Evolutionary conservation across 2,888 invertebrate species (phyloP), one percentile per base, ranked within the genome.

Genomic region (Brachynemurus nebulosus): DNA sequence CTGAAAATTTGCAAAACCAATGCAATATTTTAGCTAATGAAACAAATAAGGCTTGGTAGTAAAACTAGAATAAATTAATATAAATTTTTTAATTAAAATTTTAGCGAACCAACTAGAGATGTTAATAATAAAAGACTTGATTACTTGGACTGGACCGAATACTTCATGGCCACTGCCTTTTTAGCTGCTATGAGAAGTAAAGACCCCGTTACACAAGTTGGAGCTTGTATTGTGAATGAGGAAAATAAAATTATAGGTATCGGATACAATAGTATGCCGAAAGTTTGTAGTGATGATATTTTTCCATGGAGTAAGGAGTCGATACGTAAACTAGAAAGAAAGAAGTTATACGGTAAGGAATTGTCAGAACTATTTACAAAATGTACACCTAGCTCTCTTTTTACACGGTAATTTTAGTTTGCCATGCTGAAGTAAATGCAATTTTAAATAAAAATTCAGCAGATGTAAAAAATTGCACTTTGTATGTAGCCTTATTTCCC

Each of bases 401-500:
- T 7, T 23, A 23, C 9, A 23, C 9, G 6, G 6, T 23, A 7
- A 6, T 71, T 71, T 48, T 64, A 90, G 97, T 98, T 1, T 95
- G 95, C 51, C 97, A 98, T 66, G 97, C 97, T 2, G 97, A 98
- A 70, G 76, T 95, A 68, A 98, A 98, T 68, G 97, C 97, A 1
- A 86, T 98, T 51, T 57, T 96, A 12, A 97, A 97, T 62, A 90
- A 84, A 61, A 92, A 90, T 60, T 71, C 76, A 0, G 70, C 76
- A 0, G 78, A 84, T 65, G 70, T 93, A 1, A 77, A 76, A 52
- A 75, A 78, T 50, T 90, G 91, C 57, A 76, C 75, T 0, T 77
- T 98, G 0, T 98, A 91, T 59, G 88, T 92, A 0, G 84, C 81
- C 0, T 65, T 93, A 14, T 97, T 96, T 62, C 97, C 97, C 0